phyloP scores from a whole-genome alignment of 2,888 invertebrate genomes.

The Dastarcus helophoroides region DNA sequence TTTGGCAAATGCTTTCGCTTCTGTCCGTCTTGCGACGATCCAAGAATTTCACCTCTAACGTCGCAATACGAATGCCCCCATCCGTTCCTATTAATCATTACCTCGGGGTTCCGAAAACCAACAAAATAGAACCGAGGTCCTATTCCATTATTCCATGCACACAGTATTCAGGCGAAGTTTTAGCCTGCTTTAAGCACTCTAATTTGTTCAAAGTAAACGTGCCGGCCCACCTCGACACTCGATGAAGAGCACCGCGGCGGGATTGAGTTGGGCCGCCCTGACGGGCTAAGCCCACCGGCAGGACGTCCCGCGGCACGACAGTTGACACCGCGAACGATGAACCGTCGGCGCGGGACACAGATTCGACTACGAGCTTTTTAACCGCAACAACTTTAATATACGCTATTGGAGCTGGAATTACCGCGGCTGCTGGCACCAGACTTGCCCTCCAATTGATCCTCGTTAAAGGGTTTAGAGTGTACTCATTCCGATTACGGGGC shows the following conservation, averaged over 20 bases:
- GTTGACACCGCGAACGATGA: slow-evolving; percentile 15
- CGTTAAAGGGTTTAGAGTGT: slow-evolving; percentile 25
- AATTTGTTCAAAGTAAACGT: slow-evolving; percentile 57
- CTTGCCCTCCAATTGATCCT: slow-evolving; percentile 42
- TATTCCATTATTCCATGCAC: slow-evolving; percentile 57
- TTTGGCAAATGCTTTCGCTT: slow-evolving; percentile 59
- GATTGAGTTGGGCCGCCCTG: slow-evolving; percentile 25
- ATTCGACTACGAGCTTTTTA: slow-evolving; percentile 36
- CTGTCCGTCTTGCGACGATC: slow-evolving; percentile 45
- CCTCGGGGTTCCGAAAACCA: slow-evolving; percentile 47
- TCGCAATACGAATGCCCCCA: slow-evolving; percentile 47
- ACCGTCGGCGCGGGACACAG: slow-evolving; percentile 21
- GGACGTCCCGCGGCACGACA: slow-evolving; percentile 46
- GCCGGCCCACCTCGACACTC: slow-evolving; percentile 40
- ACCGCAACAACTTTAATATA: slow-evolving; percentile 62
- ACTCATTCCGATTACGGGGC: slow-evolving; percentile 45
- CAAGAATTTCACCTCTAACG: slow-evolving; percentile 49
- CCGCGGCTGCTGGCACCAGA: slow-evolving; percentile 62
- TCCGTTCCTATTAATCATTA: slow-evolving; percentile 43
- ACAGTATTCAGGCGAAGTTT: slow-evolving; percentile 35
- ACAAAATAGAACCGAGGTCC: slow-evolving; percentile 50
- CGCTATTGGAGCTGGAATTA: slow-evolving; percentile 59
- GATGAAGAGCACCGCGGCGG: slow-evolving; percentile 32
- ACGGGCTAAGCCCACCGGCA: slow-evolving; percentile 29
- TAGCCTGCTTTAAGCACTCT: slow-evolving; percentile 53